Base-by-base conservation (phyloP, 1,140 invertebrate genomes). In the Polyergus mexicanus region DNA sequence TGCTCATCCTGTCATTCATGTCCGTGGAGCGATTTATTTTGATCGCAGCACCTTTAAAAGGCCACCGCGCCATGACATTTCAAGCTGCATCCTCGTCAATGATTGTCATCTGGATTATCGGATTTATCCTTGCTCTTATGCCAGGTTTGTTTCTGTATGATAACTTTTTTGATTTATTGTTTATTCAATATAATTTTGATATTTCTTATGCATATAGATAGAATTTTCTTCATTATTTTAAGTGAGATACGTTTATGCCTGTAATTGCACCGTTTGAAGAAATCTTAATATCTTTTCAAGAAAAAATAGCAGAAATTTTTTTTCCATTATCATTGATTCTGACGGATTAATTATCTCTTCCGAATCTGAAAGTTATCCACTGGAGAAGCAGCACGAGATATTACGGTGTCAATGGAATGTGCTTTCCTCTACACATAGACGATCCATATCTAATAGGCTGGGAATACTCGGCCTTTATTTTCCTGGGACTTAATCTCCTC, bases 1-100 rank as follows among this genome's bases (percentile, higher is more conserved):
- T 98, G 86, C 93, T 98, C 16, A 97, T 98, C 60, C 91, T 98
- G 87, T 96, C 97, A 0, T 97, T 97, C 87, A 97, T 98, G 95
- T 97, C 97, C 1, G 91, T 98, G 66, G 97, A 98, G 87, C 95
- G 97, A 84, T 97, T 97, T 90, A 93, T 98, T 63, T 93, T 97
- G 41, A 97, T 98, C 75, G 96, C 96, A 16, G 96, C 96, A 90
- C 97, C 97, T 4, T 95, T 97, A 81, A 96, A 96, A 47, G 95
- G 95, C 32, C 95, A 96, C 83, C 95, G 95, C 38, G 94, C 94
- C 41, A 94, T 97, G 60, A 96, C 96, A 44, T 91, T 95, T 3
- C 95, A 95, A 60, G 94, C 95, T 8, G 96, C 97, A 13, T 94
- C 95, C 22, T 92, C 94, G 11, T 94, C 95, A 8, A 95, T 97